Evolutionary conservation across 2,888 invertebrate genomes (phyloP).

Genomic region (Orthosia incerta): DNA sequence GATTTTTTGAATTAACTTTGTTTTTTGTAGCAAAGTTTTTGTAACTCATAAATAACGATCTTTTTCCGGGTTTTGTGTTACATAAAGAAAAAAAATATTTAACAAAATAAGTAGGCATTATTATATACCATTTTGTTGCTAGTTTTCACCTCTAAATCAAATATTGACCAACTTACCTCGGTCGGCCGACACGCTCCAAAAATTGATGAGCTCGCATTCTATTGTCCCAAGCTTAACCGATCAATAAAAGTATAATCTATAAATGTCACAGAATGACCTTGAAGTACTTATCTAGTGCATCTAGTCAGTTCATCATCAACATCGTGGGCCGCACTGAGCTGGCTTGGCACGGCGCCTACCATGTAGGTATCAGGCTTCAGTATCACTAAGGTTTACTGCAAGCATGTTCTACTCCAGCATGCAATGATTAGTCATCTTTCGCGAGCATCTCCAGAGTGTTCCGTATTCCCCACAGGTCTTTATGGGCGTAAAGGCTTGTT

Average conservation of each 20-base stretch:
- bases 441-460: not conserved
- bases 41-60: not conserved
- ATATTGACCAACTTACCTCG: conserved; percentile 6
- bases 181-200: not conserved
- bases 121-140: not conserved
- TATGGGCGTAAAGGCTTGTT: not conserved
- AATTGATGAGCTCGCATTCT: not conserved
- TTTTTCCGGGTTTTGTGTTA: not conserved
- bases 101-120: not conserved
- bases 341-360: not conserved
- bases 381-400: not conserved
- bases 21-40: too few relatives aligned
- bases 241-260: not conserved
- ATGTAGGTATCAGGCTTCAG: not conserved
- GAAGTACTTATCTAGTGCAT: not conserved
- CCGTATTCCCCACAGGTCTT: not conserved
- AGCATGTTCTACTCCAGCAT: not conserved
- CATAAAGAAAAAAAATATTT: not conserved
- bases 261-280: not conserved
- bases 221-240: not conserved
- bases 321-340: not conserved
- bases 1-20: too few relatives aligned
- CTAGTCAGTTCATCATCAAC: not conserved
- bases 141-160: not conserved
- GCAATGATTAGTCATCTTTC: not conserved